Conservation (phyloP, 2,888 invertebrate species). For the Dicyrtoma fusca region DNA sequence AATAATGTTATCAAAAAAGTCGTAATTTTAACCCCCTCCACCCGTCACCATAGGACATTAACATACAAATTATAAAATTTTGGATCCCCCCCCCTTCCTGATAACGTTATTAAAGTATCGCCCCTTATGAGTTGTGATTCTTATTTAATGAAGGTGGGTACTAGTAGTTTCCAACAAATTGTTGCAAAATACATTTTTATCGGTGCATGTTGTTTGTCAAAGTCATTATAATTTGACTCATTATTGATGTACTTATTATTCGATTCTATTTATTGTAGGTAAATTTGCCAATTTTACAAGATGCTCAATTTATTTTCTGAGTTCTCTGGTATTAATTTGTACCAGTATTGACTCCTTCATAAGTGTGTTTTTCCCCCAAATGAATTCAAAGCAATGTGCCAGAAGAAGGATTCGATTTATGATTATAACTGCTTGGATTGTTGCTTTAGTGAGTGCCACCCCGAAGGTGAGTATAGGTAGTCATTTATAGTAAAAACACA, state of each 20-base stretch:
- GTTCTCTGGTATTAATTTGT: slow-evolving; percentile 27
- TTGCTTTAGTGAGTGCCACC: slow-evolving; percentile 22
- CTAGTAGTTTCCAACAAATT: too few species aligned
- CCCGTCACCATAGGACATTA: too few species aligned
- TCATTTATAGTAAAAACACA: not conserved
- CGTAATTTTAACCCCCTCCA: too few species aligned
- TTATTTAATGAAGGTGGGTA: too few species aligned
- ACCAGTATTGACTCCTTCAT: slow-evolving; percentile 18
- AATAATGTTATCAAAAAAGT: too few species aligned
- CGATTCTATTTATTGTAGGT: slow-evolving; percentile 11
- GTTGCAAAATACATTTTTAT: too few species aligned
- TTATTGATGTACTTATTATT: not conserved
- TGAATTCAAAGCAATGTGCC: not conserved
- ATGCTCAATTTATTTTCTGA: slow-evolving; percentile 26
- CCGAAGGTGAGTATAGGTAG: slow-evolving; percentile 13
- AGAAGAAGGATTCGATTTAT: slow-evolving; percentile 2
- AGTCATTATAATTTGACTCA: not conserved
- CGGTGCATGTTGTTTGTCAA: too few species aligned
- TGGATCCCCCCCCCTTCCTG: too few species aligned
- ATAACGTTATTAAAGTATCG: too few species aligned
- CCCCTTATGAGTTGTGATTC: too few species aligned
- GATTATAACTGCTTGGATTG: not conserved
- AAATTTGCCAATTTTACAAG: slow-evolving; percentile 28
- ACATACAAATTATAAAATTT: too few species aligned
- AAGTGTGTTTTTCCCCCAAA: slow-evolving; percentile 1